phyloP scores from a whole-genome alignment of 2,113 vertebrate species.

The Gadus chalcogrammus region DNA sequence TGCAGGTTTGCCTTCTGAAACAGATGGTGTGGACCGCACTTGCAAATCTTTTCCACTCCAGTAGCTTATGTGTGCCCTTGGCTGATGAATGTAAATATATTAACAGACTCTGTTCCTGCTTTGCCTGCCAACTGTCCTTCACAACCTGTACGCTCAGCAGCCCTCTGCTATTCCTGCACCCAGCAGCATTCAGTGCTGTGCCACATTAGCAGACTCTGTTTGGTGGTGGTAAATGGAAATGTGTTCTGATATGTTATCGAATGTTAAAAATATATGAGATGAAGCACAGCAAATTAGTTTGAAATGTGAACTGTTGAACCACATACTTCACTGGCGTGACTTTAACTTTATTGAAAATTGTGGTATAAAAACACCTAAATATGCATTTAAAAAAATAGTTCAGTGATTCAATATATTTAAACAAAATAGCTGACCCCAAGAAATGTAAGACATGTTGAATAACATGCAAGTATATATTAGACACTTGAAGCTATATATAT shows the following conservation, averaged over 20 bases:
- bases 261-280: conserved; percentile 2
- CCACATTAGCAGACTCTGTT: conserved; percentile 5
- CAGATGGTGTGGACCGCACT: conserved; percentile 53
- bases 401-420: conserved; percentile 62
- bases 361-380: conserved; percentile 38
- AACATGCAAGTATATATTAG: conserved; percentile 64
- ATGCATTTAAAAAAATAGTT: conserved; percentile 60
- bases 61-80: conserved; percentile 19
- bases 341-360: conserved; percentile 52
- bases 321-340: conserved; percentile 17
- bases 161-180: conserved; percentile 1
- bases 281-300: too few species aligned
- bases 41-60: conserved; percentile 7
- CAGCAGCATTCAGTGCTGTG: conserved; percentile 10
- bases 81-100: conserved; percentile 38
- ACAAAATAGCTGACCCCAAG: conserved; percentile 41
- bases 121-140: conserved; percentile 7
- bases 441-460: conserved; percentile 29
- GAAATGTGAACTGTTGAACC: conserved; percentile 4
- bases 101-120: conserved; percentile 30
- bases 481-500: conserved; percentile 45
- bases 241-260: conserved; percentile 11
- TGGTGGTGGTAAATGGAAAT: conserved; percentile 22
- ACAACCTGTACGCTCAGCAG: conserved; percentile 24
- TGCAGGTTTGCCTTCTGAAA: conserved; percentile 48